These are phyloP conservation scores for Siniperca scherzeri DNA, from an alignment of 2,797 vertebrate genomes.

Conservation along the genomic window DNA sequence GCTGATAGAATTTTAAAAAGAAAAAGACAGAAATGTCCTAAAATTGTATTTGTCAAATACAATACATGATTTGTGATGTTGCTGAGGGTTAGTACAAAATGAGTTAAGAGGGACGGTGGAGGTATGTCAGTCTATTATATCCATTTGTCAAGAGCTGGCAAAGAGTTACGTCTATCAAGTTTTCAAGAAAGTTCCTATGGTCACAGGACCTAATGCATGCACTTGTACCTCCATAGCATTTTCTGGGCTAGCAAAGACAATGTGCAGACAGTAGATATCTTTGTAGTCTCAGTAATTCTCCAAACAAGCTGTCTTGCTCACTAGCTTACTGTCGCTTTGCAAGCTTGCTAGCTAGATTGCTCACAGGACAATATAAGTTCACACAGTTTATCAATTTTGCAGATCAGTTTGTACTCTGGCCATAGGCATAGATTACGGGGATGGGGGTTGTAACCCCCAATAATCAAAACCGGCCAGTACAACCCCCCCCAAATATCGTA, in stretches of 20 bases:
- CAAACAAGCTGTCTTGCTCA: neutral
- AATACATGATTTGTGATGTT: neutral
- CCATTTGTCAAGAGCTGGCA: neutral
- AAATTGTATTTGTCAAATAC: neutral
- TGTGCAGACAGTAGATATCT: neutral
- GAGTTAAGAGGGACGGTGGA: neutral
- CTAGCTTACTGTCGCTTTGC: neutral
- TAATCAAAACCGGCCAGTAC: no score
- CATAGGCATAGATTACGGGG: no score
- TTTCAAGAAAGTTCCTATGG: neutral
- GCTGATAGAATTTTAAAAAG: neutral
- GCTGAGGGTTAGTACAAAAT: neutral
- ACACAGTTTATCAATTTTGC: neutral
- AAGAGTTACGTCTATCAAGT: constrained; percentile 7
- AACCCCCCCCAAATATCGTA: no score
- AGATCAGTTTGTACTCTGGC: no score
- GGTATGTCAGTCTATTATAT: neutral
- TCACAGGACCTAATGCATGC: neutral
- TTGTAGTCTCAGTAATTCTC: neutral
- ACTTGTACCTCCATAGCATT: neutral
- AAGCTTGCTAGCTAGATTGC: neutral
- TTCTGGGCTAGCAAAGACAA: neutral
- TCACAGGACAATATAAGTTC: neutral
- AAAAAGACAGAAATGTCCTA: neutral
- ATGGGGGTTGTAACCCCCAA: no score